Evolutionary conservation across 2,888 invertebrate genomes (phyloP), one percentile per base, ranked within the genome.

Genomic region (Cordylochernes scorpioides): DNA sequence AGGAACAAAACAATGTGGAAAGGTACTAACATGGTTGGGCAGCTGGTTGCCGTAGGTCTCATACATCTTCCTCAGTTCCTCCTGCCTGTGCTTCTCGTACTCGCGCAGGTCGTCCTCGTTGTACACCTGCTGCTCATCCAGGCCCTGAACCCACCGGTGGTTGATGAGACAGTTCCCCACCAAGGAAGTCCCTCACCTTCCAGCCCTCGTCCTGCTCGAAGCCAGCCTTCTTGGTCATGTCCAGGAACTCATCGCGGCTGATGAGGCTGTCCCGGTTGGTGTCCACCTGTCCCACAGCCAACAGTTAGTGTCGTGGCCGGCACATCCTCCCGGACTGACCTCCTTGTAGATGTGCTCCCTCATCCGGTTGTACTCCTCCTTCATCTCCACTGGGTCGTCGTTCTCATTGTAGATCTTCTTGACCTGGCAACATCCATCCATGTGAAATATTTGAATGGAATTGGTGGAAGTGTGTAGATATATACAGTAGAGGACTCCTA

Each of bases 281-380:
- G 53, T 97, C 97, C 30, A 78, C 69, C 53, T 43, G 6, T 6
- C 12, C 10, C 9, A 10, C 21, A 2, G 14, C 14, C 22, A 22
- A 22, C 12, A 4, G 14, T 5, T 5, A 22, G 12, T 22, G 19
- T 6, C 6, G 14, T 3, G 19, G 14, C 14, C 14, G 12, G 6
- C 14, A 6, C 14, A 22, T 5, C 12, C 12, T 5, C 22, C 2
- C 12, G 3, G 2, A 22, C 7, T 15, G 27, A 42, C 46, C 39
- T 94, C 86, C 31, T 65, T 65, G 51, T 88, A 78, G 2, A 97
- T 80, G 48, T 88, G 86, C 49, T 97, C 91, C 6, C 94, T 62
- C 97, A 97, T 97, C 17, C 91, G 61, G 51, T 88, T 82, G 82
- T 91, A 84, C 56, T 97, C 97, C 53, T 97, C 94, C 3, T 68